Evolutionary conservation across 1,140 invertebrate genomes (phyloP).

Genomic region (Idris sp.): DNA sequence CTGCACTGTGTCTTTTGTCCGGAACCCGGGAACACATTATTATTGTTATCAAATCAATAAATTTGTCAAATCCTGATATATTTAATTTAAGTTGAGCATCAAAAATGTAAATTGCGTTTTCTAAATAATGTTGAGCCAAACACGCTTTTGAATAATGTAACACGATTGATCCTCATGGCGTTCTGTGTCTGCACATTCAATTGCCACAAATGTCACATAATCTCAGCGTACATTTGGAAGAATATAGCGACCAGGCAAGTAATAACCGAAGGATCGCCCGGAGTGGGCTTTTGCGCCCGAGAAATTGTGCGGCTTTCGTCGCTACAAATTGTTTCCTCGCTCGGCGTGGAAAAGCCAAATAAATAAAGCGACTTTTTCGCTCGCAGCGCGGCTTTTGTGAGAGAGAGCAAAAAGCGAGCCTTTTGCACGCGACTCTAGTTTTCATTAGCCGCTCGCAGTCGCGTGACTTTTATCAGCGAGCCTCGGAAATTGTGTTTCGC

Average conservation of each 20-base stretch:
- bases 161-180: constrained; percentile 30
- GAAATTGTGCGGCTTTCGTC: constrained; percentile 32
- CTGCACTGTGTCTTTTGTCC: too few species aligned
- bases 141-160: constrained; percentile 61
- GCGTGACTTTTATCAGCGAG: constrained; percentile 55
- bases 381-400: constrained; percentile 26
- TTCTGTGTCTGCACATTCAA: constrained; percentile 51
- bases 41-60: too few species aligned
- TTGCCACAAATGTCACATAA: constrained; percentile 43
- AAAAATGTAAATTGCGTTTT: constrained; percentile 51
- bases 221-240: constrained; percentile 18
- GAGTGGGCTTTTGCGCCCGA: background rate
- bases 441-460: constrained; percentile 35
- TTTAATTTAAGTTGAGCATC: too few species aligned
- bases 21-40: too few species aligned
- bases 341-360: constrained; percentile 40
- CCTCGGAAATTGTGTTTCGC: constrained; percentile 36
- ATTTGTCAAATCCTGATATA: too few species aligned
- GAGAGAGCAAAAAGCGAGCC: constrained; percentile 24
- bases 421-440: constrained; percentile 48
- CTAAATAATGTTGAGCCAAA: constrained; percentile 34
- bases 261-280: too few species aligned
- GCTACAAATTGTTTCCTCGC: constrained; percentile 43
- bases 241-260: background rate
- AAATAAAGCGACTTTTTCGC: constrained; percentile 44